phyloP scores from a whole-genome alignment of 2,888 invertebrate genomes.

The Caenorhabditis drosophilae region DNA sequence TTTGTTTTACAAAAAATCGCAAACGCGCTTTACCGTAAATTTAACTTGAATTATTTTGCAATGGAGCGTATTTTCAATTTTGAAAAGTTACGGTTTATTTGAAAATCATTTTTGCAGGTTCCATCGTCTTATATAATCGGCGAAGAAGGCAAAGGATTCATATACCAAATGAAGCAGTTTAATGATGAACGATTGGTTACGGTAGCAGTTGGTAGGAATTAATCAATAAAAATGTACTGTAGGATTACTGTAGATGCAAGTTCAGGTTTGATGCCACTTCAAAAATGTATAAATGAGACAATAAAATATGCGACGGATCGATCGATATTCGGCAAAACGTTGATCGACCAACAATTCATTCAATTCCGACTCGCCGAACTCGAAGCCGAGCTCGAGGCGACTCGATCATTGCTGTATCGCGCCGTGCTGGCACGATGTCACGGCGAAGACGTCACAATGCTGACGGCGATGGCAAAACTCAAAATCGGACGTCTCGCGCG shows the following conservation, averaged over 20 bases:
- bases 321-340: slow-evolving; percentile 38
- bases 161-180: slow-evolving; percentile 75
- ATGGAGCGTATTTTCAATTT: too few relatives aligned
- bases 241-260: slow-evolving; percentile 2
- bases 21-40: too few relatives aligned
- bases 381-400: slow-evolving; percentile 73
- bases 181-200: slow-evolving; percentile 73
- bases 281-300: slow-evolving; percentile 71
- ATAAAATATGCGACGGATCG: slow-evolving; percentile 73
- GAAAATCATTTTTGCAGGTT: slow-evolving; percentile 70
- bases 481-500: slow-evolving; percentile 73
- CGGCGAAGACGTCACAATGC: slow-evolving; percentile 73
- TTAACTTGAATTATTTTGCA: too few relatives aligned
- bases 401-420: slow-evolving; percentile 72
- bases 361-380: slow-evolving; percentile 74
- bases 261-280: slow-evolving; percentile 69
- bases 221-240: background rate
- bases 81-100: too few relatives aligned
- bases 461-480: slow-evolving; percentile 74
- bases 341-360: slow-evolving; percentile 69
- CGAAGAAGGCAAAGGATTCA: slow-evolving; percentile 72
- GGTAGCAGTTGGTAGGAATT: slow-evolving; percentile 55
- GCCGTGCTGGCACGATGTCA: slow-evolving; percentile 59
- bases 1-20: too few relatives aligned
- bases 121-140: slow-evolving; percentile 73